Evolutionary conservation across 1,140 invertebrate species (phyloP).

Genomic region (Heterodera schachtii): DNA sequence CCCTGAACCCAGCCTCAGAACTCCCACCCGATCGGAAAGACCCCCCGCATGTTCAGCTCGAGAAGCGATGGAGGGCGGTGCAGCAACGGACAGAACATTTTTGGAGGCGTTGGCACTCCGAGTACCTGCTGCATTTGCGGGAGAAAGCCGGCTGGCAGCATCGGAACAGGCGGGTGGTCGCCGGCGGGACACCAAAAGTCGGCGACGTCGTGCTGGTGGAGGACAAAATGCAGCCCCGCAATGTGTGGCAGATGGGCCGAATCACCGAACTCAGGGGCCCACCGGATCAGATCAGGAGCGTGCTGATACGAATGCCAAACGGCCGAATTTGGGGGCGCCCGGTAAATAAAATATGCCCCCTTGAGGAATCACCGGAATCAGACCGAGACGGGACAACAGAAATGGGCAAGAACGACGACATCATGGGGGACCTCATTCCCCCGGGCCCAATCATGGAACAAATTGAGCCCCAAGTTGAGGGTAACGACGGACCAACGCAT

Average conservation of each 20-base stretch:
- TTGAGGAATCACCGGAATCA: background rate
- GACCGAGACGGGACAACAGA: no score
- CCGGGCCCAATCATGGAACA: no score
- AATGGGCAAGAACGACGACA: no score
- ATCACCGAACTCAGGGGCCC: background rate
- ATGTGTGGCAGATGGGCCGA: constrained; percentile 12
- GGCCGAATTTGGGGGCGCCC: background rate
- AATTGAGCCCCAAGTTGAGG: no score
- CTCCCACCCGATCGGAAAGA: background rate
- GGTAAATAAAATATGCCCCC: background rate
- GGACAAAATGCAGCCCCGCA: constrained; percentile 17
- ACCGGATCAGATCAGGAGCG: background rate
- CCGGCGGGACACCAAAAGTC: background rate
- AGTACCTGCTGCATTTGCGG: constrained; percentile 7
- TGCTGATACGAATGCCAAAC: background rate
- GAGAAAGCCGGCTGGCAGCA: background rate
- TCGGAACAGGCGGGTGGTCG: background rate
- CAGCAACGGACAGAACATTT: background rate
- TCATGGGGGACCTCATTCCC: no score
- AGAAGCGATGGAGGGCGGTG: background rate
- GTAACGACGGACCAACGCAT: no score
- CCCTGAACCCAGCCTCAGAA: background rate
- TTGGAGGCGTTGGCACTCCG: constrained; percentile 13
- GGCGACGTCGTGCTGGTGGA: constrained; percentile 26
- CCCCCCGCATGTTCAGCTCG: background rate